phyloP scores from a whole-genome alignment of 1,140 invertebrate genomes.

The Papilio aristodemus region DNA sequence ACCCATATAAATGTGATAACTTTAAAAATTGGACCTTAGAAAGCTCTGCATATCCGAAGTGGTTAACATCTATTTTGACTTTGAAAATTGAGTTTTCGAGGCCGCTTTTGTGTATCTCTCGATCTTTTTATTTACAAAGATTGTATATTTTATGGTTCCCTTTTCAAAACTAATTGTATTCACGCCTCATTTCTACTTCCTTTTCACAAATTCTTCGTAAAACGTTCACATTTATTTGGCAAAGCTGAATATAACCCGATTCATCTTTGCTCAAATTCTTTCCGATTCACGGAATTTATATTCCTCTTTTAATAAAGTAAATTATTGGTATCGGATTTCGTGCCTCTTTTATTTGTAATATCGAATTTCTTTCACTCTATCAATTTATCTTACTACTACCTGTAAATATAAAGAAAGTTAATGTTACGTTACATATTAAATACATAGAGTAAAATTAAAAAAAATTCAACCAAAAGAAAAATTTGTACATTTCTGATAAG shows the following conservation, averaged over 20 bases:
- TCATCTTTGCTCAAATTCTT: slow-evolving; percentile 9
- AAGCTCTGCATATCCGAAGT: too few species aligned
- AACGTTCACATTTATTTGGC: slow-evolving; percentile 17
- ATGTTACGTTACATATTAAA: too few species aligned
- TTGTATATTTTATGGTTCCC: not conserved
- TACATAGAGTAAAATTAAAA: too few species aligned
- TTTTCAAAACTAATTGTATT: slow-evolving; percentile 8
- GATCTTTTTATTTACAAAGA: too few species aligned
- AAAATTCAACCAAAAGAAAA: too few species aligned
- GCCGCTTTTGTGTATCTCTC: too few species aligned
- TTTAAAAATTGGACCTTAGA: too few species aligned
- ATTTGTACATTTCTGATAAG: too few species aligned
- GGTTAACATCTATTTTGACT: too few species aligned
- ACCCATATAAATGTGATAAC: too few species aligned
- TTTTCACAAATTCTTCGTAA: slow-evolving; percentile 4
- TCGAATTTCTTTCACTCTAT: not conserved
- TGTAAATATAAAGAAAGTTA: too few species aligned
- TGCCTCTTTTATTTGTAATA: not conserved
- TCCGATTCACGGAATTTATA: slow-evolving; percentile 8
- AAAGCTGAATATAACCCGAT: not conserved
- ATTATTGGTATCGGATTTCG: slow-evolving; percentile 10
- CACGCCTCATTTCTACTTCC: not conserved
- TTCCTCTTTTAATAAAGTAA: slow-evolving; percentile 19
- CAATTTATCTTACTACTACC: not conserved
- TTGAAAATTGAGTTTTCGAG: too few species aligned